Conservation (phyloP, 2,797 vertebrate species). For the Phoeniculus purpureus region DNA sequence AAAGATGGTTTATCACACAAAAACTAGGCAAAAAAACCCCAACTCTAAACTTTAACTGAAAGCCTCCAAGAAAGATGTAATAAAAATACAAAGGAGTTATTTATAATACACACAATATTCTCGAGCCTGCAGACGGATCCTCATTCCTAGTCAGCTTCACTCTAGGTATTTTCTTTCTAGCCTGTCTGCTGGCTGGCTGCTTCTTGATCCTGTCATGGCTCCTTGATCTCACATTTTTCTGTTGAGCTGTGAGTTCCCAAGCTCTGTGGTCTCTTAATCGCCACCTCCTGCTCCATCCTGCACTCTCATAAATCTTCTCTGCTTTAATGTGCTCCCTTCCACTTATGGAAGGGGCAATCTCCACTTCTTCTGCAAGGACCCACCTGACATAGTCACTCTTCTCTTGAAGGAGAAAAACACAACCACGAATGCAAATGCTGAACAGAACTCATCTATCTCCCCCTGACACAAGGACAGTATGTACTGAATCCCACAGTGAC, state of each 20-base stretch:
- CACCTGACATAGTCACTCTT: background rate
- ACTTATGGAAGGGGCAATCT: background rate
- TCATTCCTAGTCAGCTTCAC: background rate
- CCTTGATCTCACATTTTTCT: background rate
- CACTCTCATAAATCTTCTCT: background rate
- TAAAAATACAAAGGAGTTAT: background rate
- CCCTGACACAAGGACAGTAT: background rate
- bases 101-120: too few relatives aligned
- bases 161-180: background rate
- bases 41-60: background rate
- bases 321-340: background rate
- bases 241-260: background rate
- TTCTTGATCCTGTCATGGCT: background rate
- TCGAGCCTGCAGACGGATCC: background rate
- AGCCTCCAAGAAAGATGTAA: background rate
- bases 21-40: background rate
- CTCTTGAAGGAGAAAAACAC: constrained; percentile 7
- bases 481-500: background rate
- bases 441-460: background rate
- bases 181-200: background rate
- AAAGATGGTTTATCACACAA: background rate
- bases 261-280: background rate
- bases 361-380: background rate
- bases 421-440: background rate
- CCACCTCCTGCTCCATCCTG: background rate